A percentile compares a stretch with the other conserved stretches of the same genome.
These are phyloP conservation scores for Drosophila longiperda DNA, from an alignment of 2,888 invertebrate genomes.

Conservation along the genomic window DNA sequence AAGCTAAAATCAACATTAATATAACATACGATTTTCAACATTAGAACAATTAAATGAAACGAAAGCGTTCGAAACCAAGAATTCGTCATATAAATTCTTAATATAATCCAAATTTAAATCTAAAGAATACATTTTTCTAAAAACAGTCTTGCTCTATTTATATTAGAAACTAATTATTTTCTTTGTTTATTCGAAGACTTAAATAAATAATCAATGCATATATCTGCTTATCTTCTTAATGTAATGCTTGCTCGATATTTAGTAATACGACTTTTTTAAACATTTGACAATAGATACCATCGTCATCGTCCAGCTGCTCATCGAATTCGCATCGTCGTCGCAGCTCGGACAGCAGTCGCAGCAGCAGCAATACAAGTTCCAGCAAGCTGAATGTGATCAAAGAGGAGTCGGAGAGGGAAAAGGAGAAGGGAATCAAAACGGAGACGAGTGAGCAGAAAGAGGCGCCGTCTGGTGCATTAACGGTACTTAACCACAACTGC, in stretches of 20 bases:
- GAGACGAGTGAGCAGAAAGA: constrained; percentile 30
- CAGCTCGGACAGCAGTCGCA: constrained; percentile 82
- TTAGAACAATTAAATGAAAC: background rate
- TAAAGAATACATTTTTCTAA: background rate
- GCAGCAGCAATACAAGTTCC: constrained; percentile 72
- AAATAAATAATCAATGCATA: background rate
- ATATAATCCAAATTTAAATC: background rate
- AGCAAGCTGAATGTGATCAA: constrained; percentile 44
- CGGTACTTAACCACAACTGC: constrained; percentile 53
- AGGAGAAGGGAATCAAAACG: constrained; percentile 46
- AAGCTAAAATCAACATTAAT: background rate
- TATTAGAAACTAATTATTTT: background rate
- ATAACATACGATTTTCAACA: background rate
- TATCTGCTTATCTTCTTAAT: background rate
- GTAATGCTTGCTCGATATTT: background rate
- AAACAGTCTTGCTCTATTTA: background rate
- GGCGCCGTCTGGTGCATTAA: constrained; percentile 3
- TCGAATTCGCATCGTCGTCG: constrained; percentile 75
- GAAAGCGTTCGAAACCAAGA: background rate
- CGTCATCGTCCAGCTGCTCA: constrained; percentile 70
- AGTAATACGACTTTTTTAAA: constrained; percentile 1
- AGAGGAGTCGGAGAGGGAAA: constrained; percentile 45
- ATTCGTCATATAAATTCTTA: background rate
- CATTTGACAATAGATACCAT: constrained; percentile 44
- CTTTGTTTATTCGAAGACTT: background rate